Evolutionary conservation across 2,888 invertebrate species (phyloP).

Genomic region (Hirtodrosophila cameraria): DNA sequence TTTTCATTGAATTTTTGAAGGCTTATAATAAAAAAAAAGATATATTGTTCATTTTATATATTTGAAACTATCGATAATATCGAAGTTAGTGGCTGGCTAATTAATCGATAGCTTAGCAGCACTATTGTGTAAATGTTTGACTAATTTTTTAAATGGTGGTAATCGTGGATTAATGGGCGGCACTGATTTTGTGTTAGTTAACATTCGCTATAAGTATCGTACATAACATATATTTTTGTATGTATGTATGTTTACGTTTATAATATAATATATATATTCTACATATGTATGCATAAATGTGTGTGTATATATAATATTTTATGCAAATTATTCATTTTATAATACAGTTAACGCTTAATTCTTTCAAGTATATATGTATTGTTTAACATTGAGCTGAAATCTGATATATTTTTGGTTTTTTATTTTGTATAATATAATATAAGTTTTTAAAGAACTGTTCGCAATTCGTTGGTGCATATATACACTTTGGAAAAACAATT

Average conservation of each 20-base stretch:
- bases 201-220: slow-evolving; percentile 69
- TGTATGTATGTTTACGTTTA: slow-evolving; percentile 7
- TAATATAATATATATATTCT: slow-evolving; percentile 14
- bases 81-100: too few relatives aligned
- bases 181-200: slow-evolving; percentile 78
- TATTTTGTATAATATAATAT: slow-evolving; percentile 1
- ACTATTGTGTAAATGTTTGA: slow-evolving; percentile 40
- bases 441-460: slow-evolving; percentile 11
- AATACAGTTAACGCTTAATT: slow-evolving; percentile 42
- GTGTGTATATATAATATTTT: slow-evolving; percentile 26
- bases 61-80: too few relatives aligned
- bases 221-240: slow-evolving; percentile 43
- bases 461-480: not conserved
- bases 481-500: not conserved
- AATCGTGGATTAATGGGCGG: slow-evolving; percentile 79
- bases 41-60: too few relatives aligned
- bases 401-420: slow-evolving; percentile 11
- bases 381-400: slow-evolving; percentile 50
- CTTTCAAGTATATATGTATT: slow-evolving; percentile 17
- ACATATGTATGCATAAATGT: slow-evolving; percentile 25
- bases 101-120: too few relatives aligned
- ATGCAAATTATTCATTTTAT: slow-evolving; percentile 43
- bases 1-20: too few relatives aligned
- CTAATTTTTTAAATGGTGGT: slow-evolving; percentile 74
- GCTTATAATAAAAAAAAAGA: too few relatives aligned